Evolutionary conservation across 2,888 invertebrate genomes (phyloP).

Genomic region (Pimpla rufipes): DNA sequence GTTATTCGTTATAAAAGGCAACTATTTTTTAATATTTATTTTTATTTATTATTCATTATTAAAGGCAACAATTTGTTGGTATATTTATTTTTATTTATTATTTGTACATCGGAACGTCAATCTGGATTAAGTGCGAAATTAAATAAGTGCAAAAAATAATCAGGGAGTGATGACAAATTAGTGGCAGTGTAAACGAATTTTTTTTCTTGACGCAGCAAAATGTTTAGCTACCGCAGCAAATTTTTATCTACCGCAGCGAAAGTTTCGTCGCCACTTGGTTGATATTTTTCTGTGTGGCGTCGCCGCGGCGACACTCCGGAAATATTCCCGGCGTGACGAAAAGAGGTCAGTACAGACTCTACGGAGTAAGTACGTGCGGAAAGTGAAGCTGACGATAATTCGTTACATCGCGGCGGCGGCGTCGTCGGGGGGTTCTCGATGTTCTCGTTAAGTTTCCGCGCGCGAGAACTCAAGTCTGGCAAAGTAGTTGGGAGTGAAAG

Average conservation of each 20-base stretch:
- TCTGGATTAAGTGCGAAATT: not conserved
- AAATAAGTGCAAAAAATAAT: too few species aligned
- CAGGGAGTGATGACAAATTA: too few species aligned
- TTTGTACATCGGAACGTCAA: not conserved
- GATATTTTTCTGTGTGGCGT: too few species aligned
- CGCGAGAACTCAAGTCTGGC: constrained; percentile 29
- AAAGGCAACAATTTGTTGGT: not conserved
- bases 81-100: not conserved
- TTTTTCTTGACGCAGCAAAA: too few species aligned
- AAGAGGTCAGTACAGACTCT: constrained; percentile 38
- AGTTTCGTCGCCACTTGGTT: too few species aligned
- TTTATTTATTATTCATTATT: too few species aligned
- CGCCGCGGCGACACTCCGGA: not conserved
- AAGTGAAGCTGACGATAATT: constrained; percentile 44
- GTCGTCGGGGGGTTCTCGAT: constrained; percentile 30
- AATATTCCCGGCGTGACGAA: not conserved
- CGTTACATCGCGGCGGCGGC: constrained; percentile 45
- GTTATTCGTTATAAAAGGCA: not conserved
- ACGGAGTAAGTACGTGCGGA: too few species aligned
- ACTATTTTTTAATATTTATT: not conserved
- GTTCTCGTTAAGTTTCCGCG: constrained; percentile 51
- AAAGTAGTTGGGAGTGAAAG: constrained; percentile 65
- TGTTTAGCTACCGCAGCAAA: too few species aligned
- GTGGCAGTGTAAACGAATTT: too few species aligned
- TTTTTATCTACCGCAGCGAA: not conserved